Conservation (phyloP, 30 jellyfish, hydroid and myxozoan genomes). For the Phacellophora camtschatica region DNA sequence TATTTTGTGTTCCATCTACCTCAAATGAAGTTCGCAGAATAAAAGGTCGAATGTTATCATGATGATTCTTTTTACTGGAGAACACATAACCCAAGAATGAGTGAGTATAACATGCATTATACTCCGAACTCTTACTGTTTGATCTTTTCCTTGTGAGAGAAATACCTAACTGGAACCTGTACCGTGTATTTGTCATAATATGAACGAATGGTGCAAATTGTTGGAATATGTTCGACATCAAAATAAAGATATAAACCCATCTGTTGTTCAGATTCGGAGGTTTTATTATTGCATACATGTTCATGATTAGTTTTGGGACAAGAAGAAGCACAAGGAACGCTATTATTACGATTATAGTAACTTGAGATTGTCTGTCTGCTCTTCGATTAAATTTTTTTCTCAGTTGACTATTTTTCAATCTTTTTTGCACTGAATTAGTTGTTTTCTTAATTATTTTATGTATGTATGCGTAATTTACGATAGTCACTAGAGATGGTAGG, state of each 20-base stretch:
- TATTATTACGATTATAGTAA: background rate
- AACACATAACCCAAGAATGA: too few relatives aligned
- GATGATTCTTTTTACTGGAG: too few relatives aligned
- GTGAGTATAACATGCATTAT: too few relatives aligned
- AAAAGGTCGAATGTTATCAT: too few relatives aligned
- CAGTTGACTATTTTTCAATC: background rate
- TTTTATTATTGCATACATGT: background rate
- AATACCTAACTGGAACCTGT: background rate
- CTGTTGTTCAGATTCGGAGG: background rate
- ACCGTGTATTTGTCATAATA: slow-evolving; percentile 18
- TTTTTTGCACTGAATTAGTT: background rate
- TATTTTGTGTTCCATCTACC: too few relatives aligned
- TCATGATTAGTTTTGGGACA: background rate
- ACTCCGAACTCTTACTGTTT: background rate
- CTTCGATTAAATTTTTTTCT: background rate
- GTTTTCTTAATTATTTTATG: background rate
- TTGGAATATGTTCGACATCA: slow-evolving; percentile 30
- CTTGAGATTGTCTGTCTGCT: slow-evolving; percentile 5
- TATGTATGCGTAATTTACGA: slow-evolving; percentile 11
- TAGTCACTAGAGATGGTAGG: background rate
- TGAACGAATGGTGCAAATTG: slow-evolving; percentile 26
- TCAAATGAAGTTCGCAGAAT: too few relatives aligned
- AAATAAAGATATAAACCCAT: background rate
- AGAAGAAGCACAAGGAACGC: background rate
- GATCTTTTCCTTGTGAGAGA: background rate